Conservation (phyloP, 2,113 vertebrate genomes). For the Rhabdomys dilectus region DNA sequence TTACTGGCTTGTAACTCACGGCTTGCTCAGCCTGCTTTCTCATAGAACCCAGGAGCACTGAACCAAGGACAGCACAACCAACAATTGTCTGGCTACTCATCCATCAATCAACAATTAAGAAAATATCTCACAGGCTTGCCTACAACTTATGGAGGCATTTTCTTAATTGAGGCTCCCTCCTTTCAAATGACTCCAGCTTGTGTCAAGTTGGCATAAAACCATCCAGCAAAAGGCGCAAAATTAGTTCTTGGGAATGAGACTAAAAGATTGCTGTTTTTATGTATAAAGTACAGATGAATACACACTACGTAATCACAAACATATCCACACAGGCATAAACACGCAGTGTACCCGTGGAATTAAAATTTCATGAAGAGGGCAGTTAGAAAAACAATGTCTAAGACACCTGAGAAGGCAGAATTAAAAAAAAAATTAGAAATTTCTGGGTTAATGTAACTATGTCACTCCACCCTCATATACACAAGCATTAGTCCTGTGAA, state of each 20-base stretch:
- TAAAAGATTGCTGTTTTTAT: background rate
- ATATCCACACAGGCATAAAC: background rate
- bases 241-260: background rate
- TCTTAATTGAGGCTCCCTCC: background rate
- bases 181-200: background rate
- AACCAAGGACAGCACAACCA: background rate
- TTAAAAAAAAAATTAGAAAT: background rate
- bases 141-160: background rate
- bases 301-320: background rate
- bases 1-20: background rate
- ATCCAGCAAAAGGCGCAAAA: background rate
- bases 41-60: background rate
- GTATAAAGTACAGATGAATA: background rate
- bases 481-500: background rate
- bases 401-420: background rate
- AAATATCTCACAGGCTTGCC: background rate
- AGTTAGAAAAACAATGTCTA: background rate
- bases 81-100: background rate
- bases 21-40: background rate
- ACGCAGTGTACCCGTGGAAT: background rate
- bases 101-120: background rate
- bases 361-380: background rate
- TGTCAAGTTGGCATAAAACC: background rate
- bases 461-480: background rate
- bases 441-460: background rate